These are phyloP conservation scores for Drosophila barbarae DNA, from an alignment of 2,888 invertebrate genomes.

Conservation along the genomic window DNA sequence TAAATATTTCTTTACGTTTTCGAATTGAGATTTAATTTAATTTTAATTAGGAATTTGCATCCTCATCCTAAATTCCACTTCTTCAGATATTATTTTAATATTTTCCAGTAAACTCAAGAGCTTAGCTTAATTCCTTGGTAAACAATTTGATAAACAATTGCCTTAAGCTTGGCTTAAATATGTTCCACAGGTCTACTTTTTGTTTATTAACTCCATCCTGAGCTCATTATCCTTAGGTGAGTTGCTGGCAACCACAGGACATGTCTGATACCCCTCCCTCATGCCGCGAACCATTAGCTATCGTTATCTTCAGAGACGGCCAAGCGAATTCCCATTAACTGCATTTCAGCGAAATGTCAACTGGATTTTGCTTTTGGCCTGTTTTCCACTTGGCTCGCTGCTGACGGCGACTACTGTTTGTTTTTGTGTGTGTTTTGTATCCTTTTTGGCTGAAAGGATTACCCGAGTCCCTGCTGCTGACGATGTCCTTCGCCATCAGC, in stretches of 20 bases:
- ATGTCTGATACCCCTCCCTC: neutral
- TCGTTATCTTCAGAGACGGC: slow-evolving; percentile 34
- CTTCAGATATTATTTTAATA: too few relatives aligned
- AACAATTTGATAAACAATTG: neutral
- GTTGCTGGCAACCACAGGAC: slow-evolving; percentile 9
- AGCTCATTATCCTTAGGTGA: slow-evolving; percentile 32
- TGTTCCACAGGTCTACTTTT: neutral
- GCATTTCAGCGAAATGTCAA: slow-evolving; percentile 57
- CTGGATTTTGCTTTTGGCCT: slow-evolving; percentile 27
- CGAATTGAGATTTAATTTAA: neutral
- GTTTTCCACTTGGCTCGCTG: slow-evolving; percentile 34
- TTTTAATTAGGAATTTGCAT: neutral
- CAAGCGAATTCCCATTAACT: slow-evolving; percentile 51
- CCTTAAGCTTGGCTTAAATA: neutral
- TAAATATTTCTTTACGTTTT: neutral
- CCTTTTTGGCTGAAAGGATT: slow-evolving; percentile 55
- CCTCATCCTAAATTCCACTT: fast-evolving
- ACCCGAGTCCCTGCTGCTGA: slow-evolving; percentile 25
- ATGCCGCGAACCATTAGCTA: slow-evolving; percentile 19
- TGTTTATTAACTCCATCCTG: neutral
- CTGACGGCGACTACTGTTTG: slow-evolving; percentile 11
- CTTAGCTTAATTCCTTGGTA: neutral
- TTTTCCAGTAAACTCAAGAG: neutral
- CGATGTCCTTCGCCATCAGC: slow-evolving; percentile 27
- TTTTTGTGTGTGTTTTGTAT: slow-evolving; percentile 17